Evolutionary conservation across 2,113 vertebrate species (phyloP), one percentile per base, ranked within the genome.

Genomic region (Rhinogobius similis): DNA sequence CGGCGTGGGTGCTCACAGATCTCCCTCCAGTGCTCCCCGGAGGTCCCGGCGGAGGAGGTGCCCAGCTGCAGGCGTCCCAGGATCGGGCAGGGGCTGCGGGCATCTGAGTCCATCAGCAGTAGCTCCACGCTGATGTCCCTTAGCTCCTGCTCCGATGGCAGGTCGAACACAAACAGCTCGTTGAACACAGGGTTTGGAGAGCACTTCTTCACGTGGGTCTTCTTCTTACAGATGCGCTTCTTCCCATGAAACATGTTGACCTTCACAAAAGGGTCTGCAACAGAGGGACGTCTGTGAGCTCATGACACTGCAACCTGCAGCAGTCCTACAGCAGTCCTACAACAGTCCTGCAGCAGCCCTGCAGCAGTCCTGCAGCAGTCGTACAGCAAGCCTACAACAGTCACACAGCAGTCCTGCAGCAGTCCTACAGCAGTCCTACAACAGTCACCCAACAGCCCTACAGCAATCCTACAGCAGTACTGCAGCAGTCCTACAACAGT

Each of bases 201-300:
- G 58, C 96, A 96, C 72, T 99, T 99, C 91, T 99, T 99, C 85
- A 99, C 96, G 0, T 98, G 97, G 27, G 97, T 98, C 92, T 98
- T 99, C 94, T 99, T 99, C 89, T 99, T 99, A 74, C 95, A 97
- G 82, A 98, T 94, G 2, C 98, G 95, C 80, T 99, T 99, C 90
- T 96, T 98, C 48, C 95, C 97, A 1, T 99, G 94, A 73, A 96
- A 98, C 76, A 99, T 91, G 87, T 99, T 99, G 67, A 99, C 95
- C 93, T 99, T 99, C 66, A 98, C 97, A 0, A 98, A 99, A 4
- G 96, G 96, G 81, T 99, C 97, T 98, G 85, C 7, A 92, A 83
- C 9, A 20, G 12, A 41, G 12, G 8, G n/a, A n/a, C n/a, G n/a
- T n/a, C n/a, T n/a, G n/a, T n/a, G n/a, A n/a, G n/a, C n/a, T n/a